Percentiles rank a stretch among this genome's conserved stretches.
Evolutionary conservation across 1,140 invertebrate species (phyloP).

Genomic region (Orius insidiosus): DNA sequence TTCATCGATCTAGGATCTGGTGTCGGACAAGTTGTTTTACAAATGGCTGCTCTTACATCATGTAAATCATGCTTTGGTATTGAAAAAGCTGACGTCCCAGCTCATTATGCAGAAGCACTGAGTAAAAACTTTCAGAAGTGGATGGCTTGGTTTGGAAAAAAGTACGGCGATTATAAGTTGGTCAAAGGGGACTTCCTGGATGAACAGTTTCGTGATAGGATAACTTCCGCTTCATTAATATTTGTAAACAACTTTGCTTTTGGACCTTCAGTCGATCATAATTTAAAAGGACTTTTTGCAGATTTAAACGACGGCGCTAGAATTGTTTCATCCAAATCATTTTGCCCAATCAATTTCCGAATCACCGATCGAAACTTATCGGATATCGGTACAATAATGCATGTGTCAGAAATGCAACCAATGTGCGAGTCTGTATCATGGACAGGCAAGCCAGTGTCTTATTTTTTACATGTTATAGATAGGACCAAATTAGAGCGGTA

Average conservation of each 20-base stretch:
- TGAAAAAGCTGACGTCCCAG: constrained; percentile 90
- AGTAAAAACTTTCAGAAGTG: constrained; percentile 74
- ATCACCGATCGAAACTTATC: constrained; percentile 81
- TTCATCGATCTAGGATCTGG: constrained; percentile 96
- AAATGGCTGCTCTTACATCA: constrained; percentile 85
- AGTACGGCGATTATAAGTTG: constrained; percentile 73
- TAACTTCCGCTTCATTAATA: constrained; percentile 79
- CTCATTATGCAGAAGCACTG: constrained; percentile 86
- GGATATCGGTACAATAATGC: constrained; percentile 98
- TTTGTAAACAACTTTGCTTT: constrained; percentile 99
- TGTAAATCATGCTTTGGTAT: constrained; percentile 88
- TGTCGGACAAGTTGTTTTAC: constrained; percentile 92
- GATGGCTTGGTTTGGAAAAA: constrained; percentile 95
- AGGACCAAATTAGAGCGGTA: constrained; percentile 89
- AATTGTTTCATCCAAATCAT: constrained; percentile 97
- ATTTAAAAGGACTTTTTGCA: constrained; percentile 87
- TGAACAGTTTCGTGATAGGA: constrained; percentile 77
- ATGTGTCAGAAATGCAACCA: constrained; percentile 89
- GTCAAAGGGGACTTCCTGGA: constrained; percentile 87
- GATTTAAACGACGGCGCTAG: constrained; percentile 91
- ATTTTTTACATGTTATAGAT: constrained; percentile 95
- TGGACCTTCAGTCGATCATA: constrained; percentile 92
- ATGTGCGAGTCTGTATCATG: constrained; percentile 90
- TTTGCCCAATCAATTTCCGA: constrained; percentile 92
- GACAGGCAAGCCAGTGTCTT: constrained; percentile 95